Percentiles rank a stretch among this genome's conserved stretches.
Evolutionary conservation across 2,888 invertebrate genomes (phyloP).

Genomic region (Sisyra nigra): DNA sequence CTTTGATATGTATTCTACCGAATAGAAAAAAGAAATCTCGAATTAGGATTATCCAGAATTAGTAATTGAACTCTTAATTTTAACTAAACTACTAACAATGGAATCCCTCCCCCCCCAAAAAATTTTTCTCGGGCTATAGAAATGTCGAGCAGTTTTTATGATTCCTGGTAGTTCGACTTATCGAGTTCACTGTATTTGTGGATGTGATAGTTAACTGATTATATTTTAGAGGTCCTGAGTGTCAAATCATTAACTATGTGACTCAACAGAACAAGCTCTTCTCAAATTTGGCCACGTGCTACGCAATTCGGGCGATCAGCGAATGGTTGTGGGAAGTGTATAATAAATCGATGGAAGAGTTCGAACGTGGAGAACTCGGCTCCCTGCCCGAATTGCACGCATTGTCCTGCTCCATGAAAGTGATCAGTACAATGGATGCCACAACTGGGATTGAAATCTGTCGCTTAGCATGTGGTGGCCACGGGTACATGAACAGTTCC

Average conservation of each 20-base stretch:
- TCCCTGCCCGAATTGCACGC: conserved; percentile 82
- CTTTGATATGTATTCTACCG: background rate
- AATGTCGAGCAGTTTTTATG: too few relatives aligned
- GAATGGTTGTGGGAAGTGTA: conserved; percentile 74
- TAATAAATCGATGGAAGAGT: conserved; percentile 62
- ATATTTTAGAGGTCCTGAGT: conserved; percentile 56
- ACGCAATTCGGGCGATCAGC: conserved; percentile 62
- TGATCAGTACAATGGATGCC: conserved; percentile 63
- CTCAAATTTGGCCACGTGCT: conserved; percentile 63
- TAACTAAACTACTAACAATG: too few relatives aligned
- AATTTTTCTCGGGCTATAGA: too few relatives aligned
- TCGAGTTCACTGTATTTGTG: too few relatives aligned
- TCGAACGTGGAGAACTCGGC: conserved; percentile 67
- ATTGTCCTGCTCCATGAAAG: conserved; percentile 81
- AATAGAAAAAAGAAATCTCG: background rate
- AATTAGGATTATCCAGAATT: too few relatives aligned
- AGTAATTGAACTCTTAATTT: too few relatives aligned
- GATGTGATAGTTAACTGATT: too few relatives aligned
- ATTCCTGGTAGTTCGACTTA: too few relatives aligned
- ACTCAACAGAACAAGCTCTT: conserved; percentile 90
- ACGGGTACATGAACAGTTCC: conserved; percentile 81
- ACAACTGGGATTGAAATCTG: conserved; percentile 66
- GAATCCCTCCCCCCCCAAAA: too few relatives aligned
- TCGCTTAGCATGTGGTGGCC: conserved; percentile 85
- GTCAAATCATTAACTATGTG: conserved; percentile 83